Evolutionary conservation across 2,113 vertebrate genomes (phyloP).

Genomic region (Leucopsar rothschildi): DNA sequence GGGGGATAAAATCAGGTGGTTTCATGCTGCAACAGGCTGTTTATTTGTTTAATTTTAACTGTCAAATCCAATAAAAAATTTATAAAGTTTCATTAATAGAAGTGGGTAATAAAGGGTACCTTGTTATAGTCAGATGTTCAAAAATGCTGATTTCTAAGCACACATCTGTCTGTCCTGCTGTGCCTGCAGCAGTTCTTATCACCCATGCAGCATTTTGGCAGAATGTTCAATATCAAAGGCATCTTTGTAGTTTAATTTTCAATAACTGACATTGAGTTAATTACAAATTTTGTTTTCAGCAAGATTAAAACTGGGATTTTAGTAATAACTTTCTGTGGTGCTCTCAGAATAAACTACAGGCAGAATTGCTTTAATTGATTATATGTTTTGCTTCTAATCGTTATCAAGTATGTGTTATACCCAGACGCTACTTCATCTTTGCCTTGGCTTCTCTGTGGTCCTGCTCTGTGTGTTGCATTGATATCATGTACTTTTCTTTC

Average conservation of each 20-base stretch:
- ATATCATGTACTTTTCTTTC: not conserved
- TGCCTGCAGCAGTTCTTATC: not conserved
- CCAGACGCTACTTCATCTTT: not conserved
- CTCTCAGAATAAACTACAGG: not conserved
- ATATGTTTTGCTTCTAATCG: not conserved
- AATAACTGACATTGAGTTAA: not conserved
- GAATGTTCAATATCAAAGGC: not conserved
- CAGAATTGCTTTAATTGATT: not conserved
- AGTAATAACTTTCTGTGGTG: not conserved
- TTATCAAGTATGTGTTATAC: not conserved
- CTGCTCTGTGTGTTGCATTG: not conserved
- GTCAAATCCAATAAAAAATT: constrained; percentile 11
- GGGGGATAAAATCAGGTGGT: not conserved
- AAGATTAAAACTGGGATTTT: not conserved
- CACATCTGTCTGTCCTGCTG: not conserved
- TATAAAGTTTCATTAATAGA: constrained; percentile 35
- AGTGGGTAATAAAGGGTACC: not conserved
- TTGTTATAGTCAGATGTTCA: not conserved
- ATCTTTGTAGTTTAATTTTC: not conserved
- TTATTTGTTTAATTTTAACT: constrained; percentile 41
- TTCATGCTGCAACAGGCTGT: not conserved
- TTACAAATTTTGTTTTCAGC: not conserved
- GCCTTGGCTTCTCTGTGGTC: not conserved
- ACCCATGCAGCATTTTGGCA: not conserved
- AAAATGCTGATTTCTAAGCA: not conserved